phyloP scores from a whole-genome alignment of 2,888 invertebrate species.

The Melinaea menophilus region DNA sequence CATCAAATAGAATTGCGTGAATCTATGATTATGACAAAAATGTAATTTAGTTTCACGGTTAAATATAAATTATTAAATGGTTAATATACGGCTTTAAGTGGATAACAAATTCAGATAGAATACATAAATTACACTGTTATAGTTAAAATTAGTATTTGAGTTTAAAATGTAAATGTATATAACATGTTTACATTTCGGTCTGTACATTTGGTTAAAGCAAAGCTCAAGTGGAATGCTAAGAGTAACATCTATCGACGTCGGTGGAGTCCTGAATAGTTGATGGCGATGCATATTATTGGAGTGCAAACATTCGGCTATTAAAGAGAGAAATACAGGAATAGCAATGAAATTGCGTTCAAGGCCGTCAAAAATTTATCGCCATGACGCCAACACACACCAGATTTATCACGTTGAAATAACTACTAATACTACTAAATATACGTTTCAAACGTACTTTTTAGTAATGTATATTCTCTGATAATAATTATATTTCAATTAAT shows the following conservation, averaged over 20 bases:
- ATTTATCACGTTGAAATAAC: conserved; percentile 50
- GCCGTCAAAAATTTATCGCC: conserved; percentile 37
- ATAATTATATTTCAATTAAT: too few relatives aligned
- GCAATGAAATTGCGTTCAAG: conserved; percentile 41
- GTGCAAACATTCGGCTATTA: conserved; percentile 29
- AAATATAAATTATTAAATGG: too few relatives aligned
- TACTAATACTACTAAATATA: conserved; percentile 32
- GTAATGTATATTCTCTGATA: too few relatives aligned
- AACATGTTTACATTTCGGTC: not conserved
- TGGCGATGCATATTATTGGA: conserved; percentile 29
- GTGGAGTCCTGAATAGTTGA: conserved; percentile 27
- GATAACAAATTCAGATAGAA: too few relatives aligned
- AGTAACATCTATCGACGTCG: conserved; percentile 20
- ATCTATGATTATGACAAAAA: too few relatives aligned
- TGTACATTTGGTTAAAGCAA: conserved; percentile 2
- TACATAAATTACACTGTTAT: too few relatives aligned
- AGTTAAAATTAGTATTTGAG: too few relatives aligned
- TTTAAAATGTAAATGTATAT: not conserved
- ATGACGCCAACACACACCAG: conserved; percentile 35
- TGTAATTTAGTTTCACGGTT: too few relatives aligned
- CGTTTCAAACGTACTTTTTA: too few relatives aligned
- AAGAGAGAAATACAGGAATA: conserved; percentile 35
- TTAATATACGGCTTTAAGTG: too few relatives aligned
- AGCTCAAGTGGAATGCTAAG: conserved; percentile 32
- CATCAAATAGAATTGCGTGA: too few relatives aligned